Conservation (phyloP, 1,140 invertebrate species). For the Dreissena polymorpha region DNA sequence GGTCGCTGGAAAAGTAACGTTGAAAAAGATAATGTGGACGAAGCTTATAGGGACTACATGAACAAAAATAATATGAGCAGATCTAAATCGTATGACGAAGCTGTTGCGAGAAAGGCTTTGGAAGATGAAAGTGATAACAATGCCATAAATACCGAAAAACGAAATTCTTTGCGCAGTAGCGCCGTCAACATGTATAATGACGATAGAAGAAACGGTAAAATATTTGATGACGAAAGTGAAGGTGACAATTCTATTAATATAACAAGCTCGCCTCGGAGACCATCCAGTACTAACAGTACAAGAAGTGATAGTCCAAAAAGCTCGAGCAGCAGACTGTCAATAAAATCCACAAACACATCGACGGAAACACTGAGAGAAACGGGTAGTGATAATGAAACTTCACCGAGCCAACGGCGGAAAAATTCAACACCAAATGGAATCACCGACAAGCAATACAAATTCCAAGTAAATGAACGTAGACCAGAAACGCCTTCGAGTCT, state of each 20-base stretch:
- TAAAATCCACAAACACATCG: slow-evolving; percentile 75
- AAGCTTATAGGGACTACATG: slow-evolving; percentile 69
- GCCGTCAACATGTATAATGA: slow-evolving; percentile 56
- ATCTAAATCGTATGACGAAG: slow-evolving; percentile 75
- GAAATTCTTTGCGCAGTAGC: slow-evolving; percentile 47
- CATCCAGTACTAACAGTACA: slow-evolving; percentile 56
- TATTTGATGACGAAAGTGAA: slow-evolving; percentile 74
- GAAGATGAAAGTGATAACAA: slow-evolving; percentile 51
- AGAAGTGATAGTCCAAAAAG: slow-evolving; percentile 74
- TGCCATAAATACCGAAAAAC: slow-evolving; percentile 19
- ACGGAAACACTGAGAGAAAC: slow-evolving; percentile 74
- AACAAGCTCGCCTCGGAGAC: slow-evolving; percentile 57
- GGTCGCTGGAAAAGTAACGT: slow-evolving; percentile 72
- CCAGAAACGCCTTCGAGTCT: neutral
- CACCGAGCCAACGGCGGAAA: slow-evolving; percentile 61
- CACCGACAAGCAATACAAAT: slow-evolving; percentile 19
- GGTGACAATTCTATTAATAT: slow-evolving; percentile 64
- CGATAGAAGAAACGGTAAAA: slow-evolving; percentile 67
- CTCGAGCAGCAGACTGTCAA: slow-evolving; percentile 67
- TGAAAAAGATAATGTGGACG: slow-evolving; percentile 70
- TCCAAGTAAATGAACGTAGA: slow-evolving; percentile 1
- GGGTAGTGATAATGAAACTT: slow-evolving; percentile 66
- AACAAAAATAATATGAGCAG: slow-evolving; percentile 69
- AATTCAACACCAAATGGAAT: slow-evolving; percentile 32
- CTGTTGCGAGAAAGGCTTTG: slow-evolving; percentile 65